Evolutionary conservation across 2,888 invertebrate species (phyloP).

Genomic region (Ctenicera cuprea): DNA sequence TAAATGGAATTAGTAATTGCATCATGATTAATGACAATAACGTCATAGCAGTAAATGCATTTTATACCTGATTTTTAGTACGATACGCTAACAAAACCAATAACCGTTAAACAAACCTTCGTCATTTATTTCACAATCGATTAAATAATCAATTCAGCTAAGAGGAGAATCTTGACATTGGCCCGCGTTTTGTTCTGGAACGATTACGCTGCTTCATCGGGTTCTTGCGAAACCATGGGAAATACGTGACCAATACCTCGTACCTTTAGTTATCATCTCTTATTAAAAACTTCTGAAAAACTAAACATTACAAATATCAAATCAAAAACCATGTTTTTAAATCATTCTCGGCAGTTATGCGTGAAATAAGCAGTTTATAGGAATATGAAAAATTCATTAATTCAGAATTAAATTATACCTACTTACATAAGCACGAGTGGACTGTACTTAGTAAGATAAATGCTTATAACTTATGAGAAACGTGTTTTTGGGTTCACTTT

Average conservation of each 20-base stretch:
- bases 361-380: too few species aligned
- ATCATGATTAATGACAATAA: neutral
- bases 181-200: conserved; percentile 4
- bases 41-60: neutral
- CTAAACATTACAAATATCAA: too few species aligned
- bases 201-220: neutral
- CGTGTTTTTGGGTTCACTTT: too few species aligned
- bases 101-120: neutral
- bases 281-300: neutral
- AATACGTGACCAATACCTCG: conserved; percentile 13
- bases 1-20: neutral
- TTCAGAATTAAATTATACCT: too few species aligned
- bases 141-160: neutral
- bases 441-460: too few species aligned
- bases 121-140: neutral
- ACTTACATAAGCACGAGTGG: too few species aligned
- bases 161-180: conserved; percentile 2
- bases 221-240: neutral
- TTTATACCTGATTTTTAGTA: neutral
- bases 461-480: too few species aligned
- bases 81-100: neutral
- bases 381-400: too few species aligned
- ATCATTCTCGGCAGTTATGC: too few species aligned
- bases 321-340: too few species aligned
- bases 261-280: neutral